These are phyloP conservation scores for Apamea sordens DNA, from an alignment of 2,888 invertebrate species.

Conservation along the genomic window DNA sequence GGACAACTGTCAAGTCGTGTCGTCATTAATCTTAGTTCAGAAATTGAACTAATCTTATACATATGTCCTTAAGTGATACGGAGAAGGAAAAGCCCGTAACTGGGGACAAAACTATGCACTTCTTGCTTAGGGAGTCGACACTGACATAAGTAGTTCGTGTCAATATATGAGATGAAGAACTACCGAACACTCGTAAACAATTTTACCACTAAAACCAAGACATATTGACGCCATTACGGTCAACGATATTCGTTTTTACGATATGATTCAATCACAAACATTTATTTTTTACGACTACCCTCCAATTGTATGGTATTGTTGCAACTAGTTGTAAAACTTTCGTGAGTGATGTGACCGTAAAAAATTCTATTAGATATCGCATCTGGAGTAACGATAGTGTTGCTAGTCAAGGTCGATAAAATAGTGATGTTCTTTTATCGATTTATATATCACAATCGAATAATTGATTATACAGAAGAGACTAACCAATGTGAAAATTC, in stretches of 20 bases:
- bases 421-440: constrained; percentile 21
- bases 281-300: constrained; percentile 51
- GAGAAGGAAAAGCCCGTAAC: no score
- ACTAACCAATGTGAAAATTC: not conserved
- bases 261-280: constrained; percentile 45
- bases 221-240: constrained; percentile 20
- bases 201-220: constrained; percentile 18
- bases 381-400: constrained; percentile 45
- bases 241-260: constrained; percentile 44
- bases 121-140: no score
- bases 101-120: no score
- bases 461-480: not conserved
- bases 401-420: constrained; percentile 24
- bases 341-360: constrained; percentile 52
- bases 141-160: no score
- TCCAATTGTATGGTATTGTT: constrained; percentile 39
- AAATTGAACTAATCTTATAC: no score
- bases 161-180: no score
- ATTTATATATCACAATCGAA: not conserved
- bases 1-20: no score
- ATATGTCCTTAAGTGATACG: no score
- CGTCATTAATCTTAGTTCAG: no score
- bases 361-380: constrained; percentile 43
- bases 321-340: constrained; percentile 55
- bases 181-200: not conserved